Evolutionary conservation across 53 echinoderm and acorn worm species (phyloP), one percentile per base, ranked within the genome.

Genomic region (Echinarachnius parma): DNA sequence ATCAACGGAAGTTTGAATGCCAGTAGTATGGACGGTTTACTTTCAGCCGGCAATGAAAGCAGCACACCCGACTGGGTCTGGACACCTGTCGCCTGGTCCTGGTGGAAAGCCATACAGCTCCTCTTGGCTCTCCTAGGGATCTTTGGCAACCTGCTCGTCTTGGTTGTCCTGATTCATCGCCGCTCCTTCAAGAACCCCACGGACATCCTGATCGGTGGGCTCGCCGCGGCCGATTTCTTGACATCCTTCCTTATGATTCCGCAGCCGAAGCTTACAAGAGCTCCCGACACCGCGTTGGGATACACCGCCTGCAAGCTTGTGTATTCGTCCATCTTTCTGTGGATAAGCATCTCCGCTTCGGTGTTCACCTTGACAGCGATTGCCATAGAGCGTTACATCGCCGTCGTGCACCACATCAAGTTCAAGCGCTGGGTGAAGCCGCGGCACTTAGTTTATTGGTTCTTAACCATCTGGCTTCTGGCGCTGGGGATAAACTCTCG

Each of bases 191-290:
- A 48, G 55, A 64, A 53, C 1, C 37, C 64, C 21, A 81, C 81
- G 66, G 76, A 83, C 53, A 32, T 46, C 11, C 60, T 80, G 35
- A 86, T 86, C 46, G 86, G 80, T 33, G 37, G 66, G 21, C 57
- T 89, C 16, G 89, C 89, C 7, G 46, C 78, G n/a, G 84, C 89
- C 11, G 89, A 89, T 70, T 70, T 89, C 5, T 53, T 89, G 13
- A 84, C 89, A 3, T 89, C 84, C 3, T 56, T 89, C 13, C 65
- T 76, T 13, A 79, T 80, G 27, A 57, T 89, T 3, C 89, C 89
- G 9, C 52, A 53, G 28, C 84, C 83, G 20, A 33, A 21, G 29
- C 77, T 84, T 10, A 23, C 69, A 1, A 18, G 36, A n/a, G 84
- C 61, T 2, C 80, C 80, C 0, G 45, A 75, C 22, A 80, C 36